These are phyloP conservation scores for Cataglyphis altisquamis DNA, from an alignment of 2,888 invertebrate species.

Conservation along the genomic window DNA sequence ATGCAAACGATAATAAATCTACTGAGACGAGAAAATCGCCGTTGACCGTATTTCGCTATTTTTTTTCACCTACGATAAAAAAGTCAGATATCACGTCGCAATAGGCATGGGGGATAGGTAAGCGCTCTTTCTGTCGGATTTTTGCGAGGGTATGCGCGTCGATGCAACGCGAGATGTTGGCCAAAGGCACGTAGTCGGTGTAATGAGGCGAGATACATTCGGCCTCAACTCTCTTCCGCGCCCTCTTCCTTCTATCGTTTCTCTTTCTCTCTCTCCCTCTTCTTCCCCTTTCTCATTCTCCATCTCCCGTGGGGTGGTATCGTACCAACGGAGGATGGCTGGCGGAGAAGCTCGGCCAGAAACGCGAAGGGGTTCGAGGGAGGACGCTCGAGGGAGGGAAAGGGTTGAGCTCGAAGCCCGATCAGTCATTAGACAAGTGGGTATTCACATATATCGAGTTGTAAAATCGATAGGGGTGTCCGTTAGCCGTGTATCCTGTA, in stretches of 20 bases:
- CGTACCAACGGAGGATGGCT: slow-evolving; percentile 68
- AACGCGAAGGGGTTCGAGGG: slow-evolving; percentile 65
- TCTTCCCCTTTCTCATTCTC: slow-evolving; percentile 53
- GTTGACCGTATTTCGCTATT: slow-evolving; percentile 26
- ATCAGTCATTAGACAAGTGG: slow-evolving; percentile 86
- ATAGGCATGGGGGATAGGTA: slow-evolving; percentile 55
- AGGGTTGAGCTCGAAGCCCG: slow-evolving; percentile 85
- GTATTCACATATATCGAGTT: slow-evolving; percentile 86
- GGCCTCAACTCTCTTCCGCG: slow-evolving; percentile 63
- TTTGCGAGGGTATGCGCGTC: slow-evolving; percentile 74
- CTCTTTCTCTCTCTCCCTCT: slow-evolving; percentile 51
- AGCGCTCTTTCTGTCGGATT: slow-evolving; percentile 68
- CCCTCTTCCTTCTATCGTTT: slow-evolving; percentile 49
- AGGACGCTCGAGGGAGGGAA: slow-evolving; percentile 74
- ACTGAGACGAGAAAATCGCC: slow-evolving; percentile 25
- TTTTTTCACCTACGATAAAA: slow-evolving; percentile 52
- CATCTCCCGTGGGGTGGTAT: slow-evolving; percentile 56
- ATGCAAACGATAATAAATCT: slow-evolving; percentile 4
- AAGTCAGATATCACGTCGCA: slow-evolving; percentile 62
- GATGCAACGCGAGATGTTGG: slow-evolving; percentile 78
- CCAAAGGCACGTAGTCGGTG: slow-evolving; percentile 79
- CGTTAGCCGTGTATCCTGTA: slow-evolving; percentile 85
- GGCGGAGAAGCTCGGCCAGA: slow-evolving; percentile 74
- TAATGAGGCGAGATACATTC: slow-evolving; percentile 83
- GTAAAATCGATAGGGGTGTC: slow-evolving; percentile 86